phyloP scores from a whole-genome alignment of 2,797 vertebrate genomes.

The Nyctalus aviator region DNA sequence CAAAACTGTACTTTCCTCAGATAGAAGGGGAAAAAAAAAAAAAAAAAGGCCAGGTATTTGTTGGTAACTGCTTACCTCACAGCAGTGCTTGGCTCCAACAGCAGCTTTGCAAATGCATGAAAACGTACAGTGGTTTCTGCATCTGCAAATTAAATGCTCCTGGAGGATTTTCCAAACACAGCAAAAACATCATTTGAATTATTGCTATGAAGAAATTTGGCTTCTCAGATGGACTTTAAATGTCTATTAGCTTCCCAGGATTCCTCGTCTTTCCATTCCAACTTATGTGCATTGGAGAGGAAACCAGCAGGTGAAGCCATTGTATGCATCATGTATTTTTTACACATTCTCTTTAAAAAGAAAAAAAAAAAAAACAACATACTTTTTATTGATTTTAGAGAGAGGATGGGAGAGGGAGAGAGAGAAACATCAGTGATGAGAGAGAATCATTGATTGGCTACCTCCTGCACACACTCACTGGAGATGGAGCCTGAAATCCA shows the following conservation, averaged over 20 bases:
- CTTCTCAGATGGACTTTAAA: not conserved
- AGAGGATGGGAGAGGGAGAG: too few species aligned
- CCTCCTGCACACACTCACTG: too few species aligned
- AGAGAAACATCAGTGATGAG: too few species aligned
- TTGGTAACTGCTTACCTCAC: not conserved
- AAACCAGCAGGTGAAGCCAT: not conserved
- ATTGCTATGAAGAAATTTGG: not conserved
- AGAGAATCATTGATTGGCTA: too few species aligned
- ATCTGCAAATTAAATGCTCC: constrained; percentile 1
- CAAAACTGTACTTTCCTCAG: not conserved
- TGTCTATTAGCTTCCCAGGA: not conserved
- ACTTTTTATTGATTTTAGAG: too few species aligned
- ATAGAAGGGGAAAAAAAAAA: not conserved
- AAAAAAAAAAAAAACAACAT: too few species aligned
- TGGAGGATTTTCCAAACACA: not conserved
- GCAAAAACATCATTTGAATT: not conserved
- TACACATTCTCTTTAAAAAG: not conserved
- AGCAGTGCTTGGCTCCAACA: not conserved
- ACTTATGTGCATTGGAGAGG: too few species aligned
- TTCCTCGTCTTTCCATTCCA: not conserved
- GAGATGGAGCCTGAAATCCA: too few species aligned
- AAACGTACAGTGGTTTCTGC: not conserved
- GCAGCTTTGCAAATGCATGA: not conserved
- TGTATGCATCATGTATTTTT: accelerated
- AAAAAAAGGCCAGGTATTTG: not conserved